Conservation (phyloP, 2,797 vertebrate species). For the Argyrosomus regius region DNA sequence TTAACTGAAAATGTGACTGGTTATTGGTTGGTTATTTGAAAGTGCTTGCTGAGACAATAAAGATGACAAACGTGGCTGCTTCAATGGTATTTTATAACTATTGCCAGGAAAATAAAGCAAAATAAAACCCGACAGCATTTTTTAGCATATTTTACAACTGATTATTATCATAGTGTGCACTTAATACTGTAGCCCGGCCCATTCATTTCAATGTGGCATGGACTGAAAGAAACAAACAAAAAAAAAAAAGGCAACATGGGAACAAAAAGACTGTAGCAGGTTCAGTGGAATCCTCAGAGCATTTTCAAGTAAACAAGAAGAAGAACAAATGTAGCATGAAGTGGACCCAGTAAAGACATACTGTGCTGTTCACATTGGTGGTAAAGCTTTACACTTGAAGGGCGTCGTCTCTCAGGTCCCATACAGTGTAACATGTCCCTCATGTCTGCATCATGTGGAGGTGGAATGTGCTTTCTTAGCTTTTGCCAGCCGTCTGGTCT, state of each 20-base stretch:
- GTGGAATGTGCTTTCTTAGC: constrained; percentile 56
- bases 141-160: constrained; percentile 57
- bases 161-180: constrained; percentile 74
- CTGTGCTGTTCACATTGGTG: constrained; percentile 63
- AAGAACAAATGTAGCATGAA: constrained; percentile 47
- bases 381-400: constrained; percentile 26
- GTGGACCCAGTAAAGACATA: constrained; percentile 52
- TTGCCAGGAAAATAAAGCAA: constrained; percentile 65
- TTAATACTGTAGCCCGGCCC: constrained; percentile 80
- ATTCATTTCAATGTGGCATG: constrained; percentile 33
- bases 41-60: constrained; percentile 7
- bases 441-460: constrained; percentile 36
- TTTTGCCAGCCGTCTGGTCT: constrained; percentile 35
- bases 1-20: no score
- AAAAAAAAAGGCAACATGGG: constrained; percentile 59
- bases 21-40: neutral
- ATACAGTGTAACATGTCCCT: constrained; percentile 32
- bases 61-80: constrained; percentile 33
- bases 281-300: constrained; percentile 74
- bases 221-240: constrained; percentile 13
- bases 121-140: constrained; percentile 61
- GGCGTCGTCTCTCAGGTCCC: constrained; percentile 29
- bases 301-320: constrained; percentile 77
- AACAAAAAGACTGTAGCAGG: constrained; percentile 52
- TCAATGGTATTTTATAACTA: constrained; percentile 71